Base-by-base conservation (phyloP, 2,888 invertebrate genomes). In the Machimus atricapillus region DNA sequence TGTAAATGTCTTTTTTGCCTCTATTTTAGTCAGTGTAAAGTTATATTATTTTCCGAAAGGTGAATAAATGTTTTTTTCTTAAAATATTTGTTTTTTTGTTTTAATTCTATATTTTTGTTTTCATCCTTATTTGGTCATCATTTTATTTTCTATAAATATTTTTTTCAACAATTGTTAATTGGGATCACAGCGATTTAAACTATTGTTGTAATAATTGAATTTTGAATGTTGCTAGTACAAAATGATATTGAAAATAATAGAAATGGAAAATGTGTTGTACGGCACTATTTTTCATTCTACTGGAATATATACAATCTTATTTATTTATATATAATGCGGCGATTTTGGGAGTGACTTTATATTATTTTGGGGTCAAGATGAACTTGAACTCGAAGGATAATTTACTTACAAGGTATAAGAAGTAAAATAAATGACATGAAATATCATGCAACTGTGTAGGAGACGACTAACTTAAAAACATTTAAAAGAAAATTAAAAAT, bases 51-150 rank as follows among this genome's bases (percentile, higher is more conserved):
- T 76, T 52, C 23, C 73, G 58, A 82, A 82, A 81, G 58, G 37
- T 82, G 34, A 82, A 82, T 82, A 82, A 82, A 82, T 82, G 82
- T 82, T 66, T 82, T 82, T 52, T 82, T 58, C 12, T 66, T 82
- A 58, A 66, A 27, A 52, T 79, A 12, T 79, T 34, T 79, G 79
- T 79, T 79, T 79, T 78, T 78, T 23, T 43, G 46, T 78, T 78
- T n/a, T 6, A 52, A 12, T 52, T 79, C 14, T 79, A 23, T 79
- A 23, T 16, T 79, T 52, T 79, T 23, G 3, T 37, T 27, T 66
- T 66, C 12, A 19, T 27, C 66, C 27, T 66, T 66, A 9, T 27
- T 27, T 27, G 1, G 4, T 66, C 14, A 27, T 66, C 27, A 2
- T 27, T 19, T 56, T 56, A 56, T 19, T 56, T 56, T 43, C 14